Evolutionary conservation across 2,113 vertebrate species (phyloP).

Genomic region (Butorides virescens): DNA sequence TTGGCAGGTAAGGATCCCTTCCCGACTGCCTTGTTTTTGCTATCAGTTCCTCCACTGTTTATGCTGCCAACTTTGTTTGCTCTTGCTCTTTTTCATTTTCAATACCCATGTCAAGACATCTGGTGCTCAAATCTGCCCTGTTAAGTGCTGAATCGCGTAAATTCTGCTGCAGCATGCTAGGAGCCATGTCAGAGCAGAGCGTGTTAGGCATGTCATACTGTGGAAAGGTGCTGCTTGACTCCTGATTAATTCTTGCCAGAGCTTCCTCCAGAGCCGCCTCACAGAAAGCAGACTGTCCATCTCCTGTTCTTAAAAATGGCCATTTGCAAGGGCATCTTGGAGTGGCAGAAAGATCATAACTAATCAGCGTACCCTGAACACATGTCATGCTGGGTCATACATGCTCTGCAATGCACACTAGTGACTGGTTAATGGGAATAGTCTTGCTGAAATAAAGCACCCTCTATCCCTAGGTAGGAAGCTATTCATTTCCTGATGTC

Average conservation of each 20-base stretch:
- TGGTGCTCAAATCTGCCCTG: slow-evolving; percentile 21
- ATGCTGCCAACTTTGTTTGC: not conserved
- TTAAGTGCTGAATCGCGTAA: not conserved
- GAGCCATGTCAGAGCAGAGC: rapidly evolving
- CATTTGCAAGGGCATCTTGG: not conserved
- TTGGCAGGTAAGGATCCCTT: not conserved
- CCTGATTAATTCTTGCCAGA: not conserved
- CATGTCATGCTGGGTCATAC: not conserved
- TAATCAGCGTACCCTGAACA: not conserved
- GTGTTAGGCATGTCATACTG: not conserved
- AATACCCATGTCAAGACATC: slow-evolving; percentile 26
- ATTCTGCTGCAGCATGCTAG: not conserved
- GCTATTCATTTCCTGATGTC: slow-evolving; percentile 3
- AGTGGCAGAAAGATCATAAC: not conserved
- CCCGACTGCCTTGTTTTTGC: not conserved
- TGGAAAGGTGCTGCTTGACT: not conserved
- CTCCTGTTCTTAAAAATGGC: not conserved
- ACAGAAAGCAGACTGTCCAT: not conserved
- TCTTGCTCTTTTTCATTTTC: not conserved
- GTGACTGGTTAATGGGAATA: not conserved
- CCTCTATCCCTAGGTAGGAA: slow-evolving; percentile 3
- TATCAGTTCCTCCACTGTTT: not conserved
- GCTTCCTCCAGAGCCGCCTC: not conserved
- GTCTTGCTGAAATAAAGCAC: not conserved
- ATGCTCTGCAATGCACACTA: not conserved